Base-by-base conservation (phyloP, 2,797 vertebrate species). In the Hylomyscus alleni region DNA sequence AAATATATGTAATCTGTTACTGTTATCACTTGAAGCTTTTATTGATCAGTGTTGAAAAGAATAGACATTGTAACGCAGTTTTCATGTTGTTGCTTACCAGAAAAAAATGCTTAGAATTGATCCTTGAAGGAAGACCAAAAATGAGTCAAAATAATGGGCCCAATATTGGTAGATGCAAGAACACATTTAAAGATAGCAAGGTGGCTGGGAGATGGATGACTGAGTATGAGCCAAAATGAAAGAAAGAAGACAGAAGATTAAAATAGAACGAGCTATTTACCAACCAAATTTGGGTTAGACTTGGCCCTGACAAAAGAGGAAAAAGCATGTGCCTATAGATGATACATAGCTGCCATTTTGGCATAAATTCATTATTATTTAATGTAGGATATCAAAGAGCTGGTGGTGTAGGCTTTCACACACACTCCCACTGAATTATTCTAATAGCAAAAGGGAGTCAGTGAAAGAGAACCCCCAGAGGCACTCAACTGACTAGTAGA, bases 311-410 rank as follows among this genome's bases (percentile, higher is more conserved):
- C 9, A 65, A 84, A n/a, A 77, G 2, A 84, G 12, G 22, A 89
- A 89, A 37, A 91, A 92, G 31, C 34, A 77, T 77, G 15, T 52
- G 31, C 77, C 82, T n/a, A 4, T 10, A 87, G 85, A 89, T 34
- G 50, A 86, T 89, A 69, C 14, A 62, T 8, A 87, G 52, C 65
- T 97, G 19, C 91, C 91, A 96, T 96, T 58, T 92, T 96, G 69
- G 84, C 58, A 96, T n/a, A 91, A 83, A 91, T 67, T 73, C 69
- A 97, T 97, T 93, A 96, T 87, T 91, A 83, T 94, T 97, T 96
- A 73, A 97, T 92, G 93, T 15, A 37, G 9, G 91, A 12, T 91
- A 89, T 96, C 80, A 92, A 96, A 97, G 95, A 73, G 19, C 34
- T 20, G 12, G 31, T 54, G 56, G 54, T 20, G 0, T 82, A 31